phyloP scores from a whole-genome alignment of 2,888 invertebrate species.

The Strigamia transsilvanica region DNA sequence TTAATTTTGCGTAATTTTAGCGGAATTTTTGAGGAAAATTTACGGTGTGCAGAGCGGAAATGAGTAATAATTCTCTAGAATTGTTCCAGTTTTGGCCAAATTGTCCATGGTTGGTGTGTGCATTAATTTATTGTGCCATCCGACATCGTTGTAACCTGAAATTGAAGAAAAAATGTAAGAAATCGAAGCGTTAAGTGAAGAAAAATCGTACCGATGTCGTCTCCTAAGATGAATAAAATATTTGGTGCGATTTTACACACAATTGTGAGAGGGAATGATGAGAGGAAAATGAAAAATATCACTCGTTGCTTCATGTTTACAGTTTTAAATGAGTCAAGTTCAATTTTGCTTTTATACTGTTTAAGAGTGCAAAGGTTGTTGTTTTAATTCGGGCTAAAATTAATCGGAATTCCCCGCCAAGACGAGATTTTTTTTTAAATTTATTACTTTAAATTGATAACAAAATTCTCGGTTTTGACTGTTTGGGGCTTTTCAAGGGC shows the following conservation, averaged over 20 bases:
- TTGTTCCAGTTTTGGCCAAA: not conserved
- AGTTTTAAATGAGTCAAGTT: not conserved
- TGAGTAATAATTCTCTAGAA: conserved; percentile 17
- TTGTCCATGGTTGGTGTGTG: conserved; percentile 6
- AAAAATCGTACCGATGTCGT: not conserved
- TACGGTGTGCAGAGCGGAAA: conserved; percentile 4
- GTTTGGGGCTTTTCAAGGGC: too few species aligned
- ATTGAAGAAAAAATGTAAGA: not conserved
- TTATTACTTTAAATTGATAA: too few species aligned
- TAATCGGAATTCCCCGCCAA: not conserved
- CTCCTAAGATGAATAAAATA: conserved; percentile 9
- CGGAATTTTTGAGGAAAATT: too few species aligned
- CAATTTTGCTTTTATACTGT: not conserved
- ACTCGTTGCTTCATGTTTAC: not conserved
- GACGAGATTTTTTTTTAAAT: too few species aligned
- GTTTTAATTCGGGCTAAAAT: not conserved
- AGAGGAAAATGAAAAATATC: not conserved
- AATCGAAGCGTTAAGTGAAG: not conserved
- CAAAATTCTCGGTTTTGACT: too few species aligned
- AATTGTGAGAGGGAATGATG: too few species aligned
- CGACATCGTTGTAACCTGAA: conserved; percentile 42
- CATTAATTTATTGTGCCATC: not conserved
- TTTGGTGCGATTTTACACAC: not conserved
- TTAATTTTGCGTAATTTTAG: too few species aligned
- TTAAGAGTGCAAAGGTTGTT: not conserved